Evolutionary conservation across 2,113 vertebrate species (phyloP).

Genomic region (Emydura subglobosa): DNA sequence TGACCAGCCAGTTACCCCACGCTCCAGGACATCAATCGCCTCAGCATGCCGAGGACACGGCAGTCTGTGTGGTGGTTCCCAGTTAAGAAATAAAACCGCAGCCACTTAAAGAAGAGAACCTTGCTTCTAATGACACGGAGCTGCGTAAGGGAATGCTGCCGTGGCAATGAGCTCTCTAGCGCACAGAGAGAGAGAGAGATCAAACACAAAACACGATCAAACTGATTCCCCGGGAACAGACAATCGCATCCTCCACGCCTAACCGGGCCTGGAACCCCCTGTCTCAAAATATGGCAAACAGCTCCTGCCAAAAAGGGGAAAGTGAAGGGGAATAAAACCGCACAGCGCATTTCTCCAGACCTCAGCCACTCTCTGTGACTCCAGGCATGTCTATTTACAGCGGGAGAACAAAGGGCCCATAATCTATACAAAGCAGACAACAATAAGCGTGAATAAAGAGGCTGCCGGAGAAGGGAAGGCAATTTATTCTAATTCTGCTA

Average conservation of each 20-base stretch:
- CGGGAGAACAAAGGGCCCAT: conserved; percentile 92
- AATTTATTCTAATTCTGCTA: conserved; percentile 96
- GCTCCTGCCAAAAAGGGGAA: background rate
- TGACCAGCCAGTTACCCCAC: background rate
- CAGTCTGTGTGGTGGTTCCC: background rate
- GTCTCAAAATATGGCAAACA: rapidly evolving
- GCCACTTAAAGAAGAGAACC: background rate
- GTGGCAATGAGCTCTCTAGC: background rate
- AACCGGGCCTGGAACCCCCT: background rate
- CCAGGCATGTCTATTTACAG: conserved; percentile 91
- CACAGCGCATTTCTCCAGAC: conserved; percentile 31
- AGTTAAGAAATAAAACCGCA: background rate
- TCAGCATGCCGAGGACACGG: background rate
- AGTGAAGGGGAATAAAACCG: background rate
- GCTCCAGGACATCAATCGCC: background rate
- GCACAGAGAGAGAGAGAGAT: background rate
- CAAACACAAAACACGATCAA: background rate
- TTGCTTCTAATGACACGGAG: background rate
- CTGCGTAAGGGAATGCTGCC: background rate
- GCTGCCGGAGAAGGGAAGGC: conserved; percentile 89
- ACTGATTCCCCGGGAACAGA: background rate
- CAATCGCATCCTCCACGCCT: background rate
- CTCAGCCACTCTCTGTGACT: conserved; percentile 85
- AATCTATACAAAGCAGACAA: conserved; percentile 93
- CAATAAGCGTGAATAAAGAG: conserved; percentile 92